phyloP scores from a whole-genome alignment of 2,113 vertebrate species.

The Otus sunia region DNA sequence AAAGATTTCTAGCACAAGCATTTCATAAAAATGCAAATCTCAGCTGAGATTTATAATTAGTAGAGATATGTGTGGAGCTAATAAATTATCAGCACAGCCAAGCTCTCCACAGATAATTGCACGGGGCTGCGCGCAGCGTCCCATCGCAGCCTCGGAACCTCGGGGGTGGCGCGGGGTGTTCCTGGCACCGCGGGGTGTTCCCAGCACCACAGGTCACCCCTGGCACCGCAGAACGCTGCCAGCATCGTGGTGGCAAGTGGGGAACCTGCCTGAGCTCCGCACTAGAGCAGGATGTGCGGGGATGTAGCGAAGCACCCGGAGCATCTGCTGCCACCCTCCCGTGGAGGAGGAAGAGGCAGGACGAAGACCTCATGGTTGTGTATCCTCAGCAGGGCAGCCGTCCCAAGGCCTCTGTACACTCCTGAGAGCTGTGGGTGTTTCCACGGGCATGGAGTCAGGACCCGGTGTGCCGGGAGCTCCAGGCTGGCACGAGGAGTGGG shows the following conservation, averaged over 20 bases:
- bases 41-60: conserved; percentile 73
- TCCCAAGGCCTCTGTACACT: accelerated
- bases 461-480: neutral
- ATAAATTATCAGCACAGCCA: conserved; percentile 28
- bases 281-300: accelerated
- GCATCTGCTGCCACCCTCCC: neutral
- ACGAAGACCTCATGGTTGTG: accelerated
- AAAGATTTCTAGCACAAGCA: conserved; percentile 66
- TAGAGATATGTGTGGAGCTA: conserved; percentile 44
- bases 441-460: neutral
- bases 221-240: too few relatives aligned
- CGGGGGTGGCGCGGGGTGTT: accelerated
- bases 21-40: conserved; percentile 79
- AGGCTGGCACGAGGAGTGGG: accelerated
- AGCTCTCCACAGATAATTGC: neutral
- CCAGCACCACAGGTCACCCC: too few relatives aligned
- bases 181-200: too few relatives aligned
- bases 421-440: neutral
- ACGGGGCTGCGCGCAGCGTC: neutral
- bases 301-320: accelerated
- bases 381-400: neutral
- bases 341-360: neutral
- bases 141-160: neutral
- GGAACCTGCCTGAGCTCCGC: neutral
- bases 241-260: accelerated